Base-by-base conservation (phyloP, 2,888 invertebrate species). In the Subacronicta megacephala region DNA sequence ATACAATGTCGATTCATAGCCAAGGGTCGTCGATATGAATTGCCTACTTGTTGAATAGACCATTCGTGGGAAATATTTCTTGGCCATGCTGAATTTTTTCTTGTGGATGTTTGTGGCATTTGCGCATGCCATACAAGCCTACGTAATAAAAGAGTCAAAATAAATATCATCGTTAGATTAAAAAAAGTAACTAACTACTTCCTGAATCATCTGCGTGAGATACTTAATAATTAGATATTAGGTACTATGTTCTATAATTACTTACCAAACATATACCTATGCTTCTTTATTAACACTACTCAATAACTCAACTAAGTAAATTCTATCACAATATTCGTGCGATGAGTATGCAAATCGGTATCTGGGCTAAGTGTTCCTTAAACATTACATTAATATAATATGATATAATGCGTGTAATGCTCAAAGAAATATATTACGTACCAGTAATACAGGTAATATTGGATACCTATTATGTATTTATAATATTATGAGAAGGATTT, bases 1-100 rank as follows among this genome's bases (percentile, higher is more conserved):
- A 71, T 62, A 89, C 89, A 89, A 89, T 84, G 84, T 75, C 80
- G 72, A 85, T 87, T 87, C 86, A 84, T 85, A 82, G 56, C 54
- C 77, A 82, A 78, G 82, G 83, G 80, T 77, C 82, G 68, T 71
- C 83, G 81, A 80, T 83, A 83, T 83, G 84, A 87, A 87, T 86
- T 84, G 82, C 75, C 81, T 71, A 78, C 82, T 45, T 74, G 75
- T 66, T 74, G 75, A 80, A 73, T 77, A 56, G 66, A 70, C 72
- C 59, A 76, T 62, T 49, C 83, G 86, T 88, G 87, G 80, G 87
- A 87, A 85, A 59, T 56, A 31, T 78, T 75, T 72, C 70, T 70
- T 74, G 78, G 80, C 59, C 73, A 75, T 57, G 57, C 49, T 54
- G 60, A 54, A 63, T 75, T 76, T 73, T 72, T 72, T 64, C 51